Evolutionary conservation across 2,888 invertebrate genomes (phyloP).

Genomic region (Trachelus tabidus): DNA sequence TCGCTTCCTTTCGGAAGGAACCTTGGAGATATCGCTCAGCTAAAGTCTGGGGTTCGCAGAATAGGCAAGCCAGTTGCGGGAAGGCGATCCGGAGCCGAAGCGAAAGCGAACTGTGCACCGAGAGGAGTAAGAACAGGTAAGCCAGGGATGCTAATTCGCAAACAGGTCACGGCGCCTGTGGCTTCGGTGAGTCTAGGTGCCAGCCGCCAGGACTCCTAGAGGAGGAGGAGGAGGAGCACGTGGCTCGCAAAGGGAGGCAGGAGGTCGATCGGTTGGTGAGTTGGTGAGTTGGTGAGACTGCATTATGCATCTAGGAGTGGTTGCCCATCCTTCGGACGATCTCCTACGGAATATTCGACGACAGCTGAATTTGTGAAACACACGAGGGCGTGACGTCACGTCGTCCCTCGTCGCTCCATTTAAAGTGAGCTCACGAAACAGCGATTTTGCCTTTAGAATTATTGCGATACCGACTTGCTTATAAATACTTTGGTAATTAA

Average conservation of each 20-base stretch:
- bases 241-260: constrained; percentile 9
- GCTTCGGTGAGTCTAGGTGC: constrained; percentile 14
- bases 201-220: no score
- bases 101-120: constrained; percentile 15
- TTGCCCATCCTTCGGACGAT: constrained; percentile 31
- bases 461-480: no score
- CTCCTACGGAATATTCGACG: constrained; percentile 1
- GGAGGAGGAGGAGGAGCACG: no score
- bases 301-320: constrained; percentile 59
- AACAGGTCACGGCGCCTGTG: constrained; percentile 46
- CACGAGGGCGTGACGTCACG: not conserved
- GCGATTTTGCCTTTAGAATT: no score
- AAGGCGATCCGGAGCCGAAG: not conserved
- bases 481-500: no score
- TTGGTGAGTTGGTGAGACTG: constrained; percentile 35
- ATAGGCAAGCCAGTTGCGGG: no score
- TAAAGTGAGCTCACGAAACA: no score
- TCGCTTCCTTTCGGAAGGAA: no score
- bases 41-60: no score
- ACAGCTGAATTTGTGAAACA: constrained; percentile 3
- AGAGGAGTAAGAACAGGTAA: constrained; percentile 27
- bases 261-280: no score
- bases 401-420: no score
- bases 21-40: no score
- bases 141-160: constrained; percentile 43